These are phyloP conservation scores for Galerucella nymphaeae DNA, from an alignment of 2,888 invertebrate species.

Conservation along the genomic window DNA sequence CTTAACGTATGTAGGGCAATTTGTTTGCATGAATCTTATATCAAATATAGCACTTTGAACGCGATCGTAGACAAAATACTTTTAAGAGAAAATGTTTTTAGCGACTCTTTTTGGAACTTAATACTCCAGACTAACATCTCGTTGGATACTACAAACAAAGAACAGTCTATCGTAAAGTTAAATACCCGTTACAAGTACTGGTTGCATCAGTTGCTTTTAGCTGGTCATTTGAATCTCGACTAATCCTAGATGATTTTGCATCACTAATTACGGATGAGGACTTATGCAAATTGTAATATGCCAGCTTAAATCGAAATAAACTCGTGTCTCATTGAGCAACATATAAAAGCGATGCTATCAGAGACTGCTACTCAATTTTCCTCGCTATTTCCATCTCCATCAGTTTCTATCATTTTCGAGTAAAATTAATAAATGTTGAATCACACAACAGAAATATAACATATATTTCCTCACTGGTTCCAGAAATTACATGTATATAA, in stretches of 20 bases:
- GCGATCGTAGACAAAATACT: not conserved
- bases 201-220: constrained; percentile 34
- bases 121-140: not conserved
- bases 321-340: not conserved
- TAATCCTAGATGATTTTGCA: constrained; percentile 33
- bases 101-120: not conserved
- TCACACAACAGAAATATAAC: no score
- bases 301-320: not conserved
- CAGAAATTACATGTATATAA: no score
- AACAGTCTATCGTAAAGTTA: constrained; percentile 10
- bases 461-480: no score
- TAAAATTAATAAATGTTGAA: not conserved
- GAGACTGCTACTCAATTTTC: not conserved
- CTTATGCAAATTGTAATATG: constrained; percentile 33
- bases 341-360: not conserved
- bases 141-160: not conserved
- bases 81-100: not conserved
- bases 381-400: no score
- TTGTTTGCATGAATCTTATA: no score
- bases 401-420: not conserved
- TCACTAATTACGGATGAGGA: constrained; percentile 34
- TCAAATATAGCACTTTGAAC: no score
- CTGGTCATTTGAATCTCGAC: constrained; percentile 31
- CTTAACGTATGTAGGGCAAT: no score
- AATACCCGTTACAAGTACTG: constrained; percentile 21